A percentile compares a stretch with the other conserved stretches of the same genome.
Evolutionary conservation across 2,113 vertebrate species (phyloP).

Genomic region (Megaceryle torquata): DNA sequence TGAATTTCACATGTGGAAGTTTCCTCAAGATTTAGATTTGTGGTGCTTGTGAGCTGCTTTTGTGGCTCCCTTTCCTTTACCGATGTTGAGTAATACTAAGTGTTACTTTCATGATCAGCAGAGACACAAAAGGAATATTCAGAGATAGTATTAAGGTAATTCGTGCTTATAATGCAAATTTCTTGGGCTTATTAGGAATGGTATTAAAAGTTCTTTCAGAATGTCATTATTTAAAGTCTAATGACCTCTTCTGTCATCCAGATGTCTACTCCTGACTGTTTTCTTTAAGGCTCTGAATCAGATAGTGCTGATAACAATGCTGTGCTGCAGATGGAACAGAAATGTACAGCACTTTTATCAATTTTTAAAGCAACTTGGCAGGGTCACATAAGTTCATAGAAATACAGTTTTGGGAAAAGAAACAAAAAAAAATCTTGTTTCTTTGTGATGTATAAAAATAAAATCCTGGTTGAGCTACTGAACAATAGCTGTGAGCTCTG

Average conservation of each 20-base stretch:
- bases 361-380: neutral
- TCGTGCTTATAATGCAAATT: neutral
- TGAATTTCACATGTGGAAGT: neutral
- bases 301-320: neutral
- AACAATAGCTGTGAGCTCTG: neutral
- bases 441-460: neutral
- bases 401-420: neutral
- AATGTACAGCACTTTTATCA: neutral
- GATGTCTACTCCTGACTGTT: neutral
- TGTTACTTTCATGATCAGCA: neutral
- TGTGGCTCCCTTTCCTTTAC: neutral
- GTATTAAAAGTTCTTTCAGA: conserved; percentile 5
- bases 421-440: neutral
- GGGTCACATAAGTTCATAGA: neutral
- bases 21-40: neutral
- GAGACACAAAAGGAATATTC: neutral
- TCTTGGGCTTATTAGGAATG: neutral
- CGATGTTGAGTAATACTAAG: neutral
- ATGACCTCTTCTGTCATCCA: neutral
- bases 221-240: conserved; percentile 3
- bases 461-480: neutral
- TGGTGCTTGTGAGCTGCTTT: neutral
- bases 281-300: neutral
- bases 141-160: neutral
- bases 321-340: neutral